These are phyloP conservation scores for Leptarthrus brevirostris DNA, from an alignment of 2,888 invertebrate genomes.

Conservation along the genomic window DNA sequence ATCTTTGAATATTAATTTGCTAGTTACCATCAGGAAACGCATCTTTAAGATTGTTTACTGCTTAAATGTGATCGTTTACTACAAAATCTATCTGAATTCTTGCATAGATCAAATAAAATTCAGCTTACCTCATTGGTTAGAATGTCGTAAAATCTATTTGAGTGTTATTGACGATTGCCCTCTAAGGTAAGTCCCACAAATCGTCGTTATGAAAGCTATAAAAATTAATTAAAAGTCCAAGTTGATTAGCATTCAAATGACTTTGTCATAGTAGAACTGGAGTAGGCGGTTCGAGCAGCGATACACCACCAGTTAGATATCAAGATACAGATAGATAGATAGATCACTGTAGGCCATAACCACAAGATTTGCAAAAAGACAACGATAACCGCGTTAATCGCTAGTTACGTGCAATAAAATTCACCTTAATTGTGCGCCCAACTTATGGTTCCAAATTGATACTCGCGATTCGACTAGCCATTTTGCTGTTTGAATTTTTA, in stretches of 20 bases:
- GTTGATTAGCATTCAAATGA: slow-evolving; percentile 42
- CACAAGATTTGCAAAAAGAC: slow-evolving; percentile 5
- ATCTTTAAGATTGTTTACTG: background rate
- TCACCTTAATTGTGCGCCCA: slow-evolving; percentile 20
- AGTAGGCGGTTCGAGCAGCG: slow-evolving; percentile 34
- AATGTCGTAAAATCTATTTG: background rate
- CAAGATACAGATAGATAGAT: background rate
- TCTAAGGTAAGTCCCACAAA: slow-evolving; percentile 33
- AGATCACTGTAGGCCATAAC: background rate
- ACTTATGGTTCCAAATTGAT: background rate
- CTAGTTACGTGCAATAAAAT: slow-evolving; percentile 32
- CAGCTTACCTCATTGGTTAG: background rate
- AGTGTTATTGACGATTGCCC: background rate
- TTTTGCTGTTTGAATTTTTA: slow-evolving; percentile 26
- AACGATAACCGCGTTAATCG: slow-evolving; percentile 12
- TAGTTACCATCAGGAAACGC: background rate
- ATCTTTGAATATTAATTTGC: background rate
- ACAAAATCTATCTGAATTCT: background rate
- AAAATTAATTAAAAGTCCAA: slow-evolving; percentile 47
- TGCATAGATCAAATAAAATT: background rate
- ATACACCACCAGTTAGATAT: slow-evolving; percentile 2
- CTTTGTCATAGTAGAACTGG: slow-evolving; percentile 15
- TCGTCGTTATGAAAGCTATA: slow-evolving; percentile 43
- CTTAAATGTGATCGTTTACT: background rate
- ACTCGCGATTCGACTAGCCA: background rate